Percentiles rank a stretch among this genome's conserved stretches.
Conservation (phyloP, 2,113 vertebrate species). For the Oryzias javanicus region DNA sequence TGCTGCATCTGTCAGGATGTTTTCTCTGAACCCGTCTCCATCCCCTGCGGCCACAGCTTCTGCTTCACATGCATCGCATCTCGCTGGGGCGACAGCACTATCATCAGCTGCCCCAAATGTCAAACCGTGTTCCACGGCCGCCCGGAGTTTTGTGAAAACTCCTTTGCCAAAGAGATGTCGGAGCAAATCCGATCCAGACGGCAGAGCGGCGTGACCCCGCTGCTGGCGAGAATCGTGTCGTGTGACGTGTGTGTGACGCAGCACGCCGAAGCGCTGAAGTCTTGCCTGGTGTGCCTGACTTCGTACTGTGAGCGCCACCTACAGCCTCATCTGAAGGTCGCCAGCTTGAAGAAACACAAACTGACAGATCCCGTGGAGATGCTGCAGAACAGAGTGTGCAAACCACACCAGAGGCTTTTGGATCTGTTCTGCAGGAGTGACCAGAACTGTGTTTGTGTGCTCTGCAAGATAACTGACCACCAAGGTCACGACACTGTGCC, state of each 20-base stretch:
- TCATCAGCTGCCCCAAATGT: conserved; percentile 58
- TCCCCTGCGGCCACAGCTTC: conserved; percentile 76
- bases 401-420: conserved; percentile 85
- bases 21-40: conserved; percentile 67
- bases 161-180: neutral
- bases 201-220: neutral
- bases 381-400: conserved; percentile 86
- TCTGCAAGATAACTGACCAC: conserved; percentile 90
- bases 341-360: conserved; percentile 83
- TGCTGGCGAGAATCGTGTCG: conserved; percentile 58
- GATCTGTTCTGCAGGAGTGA: conserved; percentile 85
- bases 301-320: conserved; percentile 89
- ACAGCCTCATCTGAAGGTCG: conserved; percentile 84
- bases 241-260: conserved; percentile 83
- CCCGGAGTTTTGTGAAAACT: conserved; percentile 64
- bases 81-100: conserved; percentile 33
- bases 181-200: too few relatives aligned
- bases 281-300: conserved; percentile 88
- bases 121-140: conserved; percentile 32
- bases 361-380: conserved; percentile 83
- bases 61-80: conserved; percentile 65
- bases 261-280: conserved; percentile 84
- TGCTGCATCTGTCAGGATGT: conserved; percentile 68
- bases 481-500: conserved; percentile 81
- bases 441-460: conserved; percentile 84